Evolutionary conservation across 2,797 vertebrate species (phyloP).

Genomic region (Helicolenus hilgendorfi): DNA sequence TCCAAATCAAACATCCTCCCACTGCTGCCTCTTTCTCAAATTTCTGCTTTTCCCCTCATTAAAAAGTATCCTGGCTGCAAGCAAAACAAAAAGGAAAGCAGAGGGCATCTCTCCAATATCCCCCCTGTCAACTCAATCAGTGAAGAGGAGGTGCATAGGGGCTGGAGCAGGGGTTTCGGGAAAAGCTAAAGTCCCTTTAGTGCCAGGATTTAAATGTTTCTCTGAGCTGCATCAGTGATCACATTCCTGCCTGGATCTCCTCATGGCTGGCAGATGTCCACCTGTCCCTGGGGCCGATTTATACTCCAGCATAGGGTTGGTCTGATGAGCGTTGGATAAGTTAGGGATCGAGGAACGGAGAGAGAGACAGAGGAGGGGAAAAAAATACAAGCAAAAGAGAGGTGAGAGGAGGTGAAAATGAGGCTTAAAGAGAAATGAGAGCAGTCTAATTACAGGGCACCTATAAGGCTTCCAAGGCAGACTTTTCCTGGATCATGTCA

Average conservation of each 20-base stretch:
- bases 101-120: slow-evolving; percentile 30
- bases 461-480: slow-evolving; percentile 32
- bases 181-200: slow-evolving; percentile 8
- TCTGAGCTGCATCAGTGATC: slow-evolving; percentile 55
- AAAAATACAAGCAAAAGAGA: neutral
- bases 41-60: slow-evolving; percentile 30
- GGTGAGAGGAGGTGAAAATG: slow-evolving; percentile 50
- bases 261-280: slow-evolving; percentile 83
- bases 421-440: slow-evolving; percentile 37
- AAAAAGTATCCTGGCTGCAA: slow-evolving; percentile 40
- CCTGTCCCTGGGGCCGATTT: slow-evolving; percentile 82
- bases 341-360: neutral
- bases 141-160: slow-evolving; percentile 9
- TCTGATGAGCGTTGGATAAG: slow-evolving; percentile 51
- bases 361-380: neutral
- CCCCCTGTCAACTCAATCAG: slow-evolving; percentile 30
- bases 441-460: slow-evolving; percentile 56
- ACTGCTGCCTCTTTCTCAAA: slow-evolving; percentile 23
- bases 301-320: slow-evolving; percentile 34
- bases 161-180: neutral
- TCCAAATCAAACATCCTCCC: slow-evolving; percentile 61
- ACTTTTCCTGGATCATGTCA: slow-evolving; percentile 43
- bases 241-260: slow-evolving; percentile 76
- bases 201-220: slow-evolving; percentile 59
- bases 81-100: slow-evolving; percentile 10